Base-by-base conservation (phyloP, 1,140 invertebrate genomes). In the Anastrepha ludens region DNA sequence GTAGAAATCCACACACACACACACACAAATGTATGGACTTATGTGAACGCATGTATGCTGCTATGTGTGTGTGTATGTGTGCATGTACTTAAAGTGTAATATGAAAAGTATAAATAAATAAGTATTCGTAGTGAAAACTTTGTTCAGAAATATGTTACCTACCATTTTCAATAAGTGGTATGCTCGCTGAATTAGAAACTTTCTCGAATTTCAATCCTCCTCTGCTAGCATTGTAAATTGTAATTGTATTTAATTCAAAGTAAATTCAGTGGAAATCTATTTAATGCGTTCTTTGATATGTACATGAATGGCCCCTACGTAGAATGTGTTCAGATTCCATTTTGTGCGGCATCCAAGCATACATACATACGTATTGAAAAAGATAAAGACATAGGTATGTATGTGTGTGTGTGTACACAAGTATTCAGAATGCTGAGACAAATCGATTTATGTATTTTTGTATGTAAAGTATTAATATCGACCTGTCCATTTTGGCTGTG, bases 191-290 rank as follows among this genome's bases (percentile, higher is more conserved):
- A 81, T 81, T 81, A 58, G 74, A 81, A 81, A 81, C 47, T 81
- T 81, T 81, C 74, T 58, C 74, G 20, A 81, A 81, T 81, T 81
- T 81, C 47, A 55, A 55, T 55, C 17, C 47, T 58, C 47, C 74
- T 81, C 47, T 81, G 29, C 29, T 29, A 29, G 29, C 29, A 29
- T 29, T 29, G 29, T 29, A 55, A 55, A 81, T 58, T 55, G 74
- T 50, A 81, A 55, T 74, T 81, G 47, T 55, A 81, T 81, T 58
- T 58, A 55, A 81, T 20, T 81, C 20, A 50, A 17, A 47, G 20
- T 81, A 81, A 50, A 81, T 81, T 81, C 74, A 81, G 47, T 20
- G 17, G 47, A 81, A 81, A 81, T 81, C 74, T 55, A 47, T 78
- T 78, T 11, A 78, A 55, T 7, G 8, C 47, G 13, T 2, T 78